phyloP scores from a whole-genome alignment of 1,140 invertebrate species.

The Magallana ariakensis region DNA sequence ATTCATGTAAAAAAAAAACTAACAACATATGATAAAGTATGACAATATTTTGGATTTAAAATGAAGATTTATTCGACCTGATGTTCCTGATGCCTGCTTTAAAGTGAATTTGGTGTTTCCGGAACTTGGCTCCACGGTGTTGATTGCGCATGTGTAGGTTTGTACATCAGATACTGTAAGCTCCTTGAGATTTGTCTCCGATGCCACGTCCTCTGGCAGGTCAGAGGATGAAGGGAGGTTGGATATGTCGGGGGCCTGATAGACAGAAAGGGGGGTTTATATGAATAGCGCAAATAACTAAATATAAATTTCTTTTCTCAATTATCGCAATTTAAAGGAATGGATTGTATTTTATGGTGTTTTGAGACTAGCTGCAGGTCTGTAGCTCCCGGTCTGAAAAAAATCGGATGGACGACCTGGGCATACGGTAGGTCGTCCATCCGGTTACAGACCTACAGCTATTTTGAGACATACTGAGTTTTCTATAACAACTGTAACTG shows the following conservation, averaged over 20 bases:
- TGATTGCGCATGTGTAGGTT: slow-evolving; percentile 21
- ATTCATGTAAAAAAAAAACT: too few relatives aligned
- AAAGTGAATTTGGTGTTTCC: slow-evolving; percentile 4
- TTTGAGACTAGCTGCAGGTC: too few relatives aligned
- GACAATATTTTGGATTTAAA: neutral
- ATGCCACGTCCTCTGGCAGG: neutral
- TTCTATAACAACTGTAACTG: slow-evolving; percentile 21
- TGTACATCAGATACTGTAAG: slow-evolving; percentile 37
- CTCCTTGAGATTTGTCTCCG: slow-evolving; percentile 10
- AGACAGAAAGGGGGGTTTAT: too few relatives aligned
- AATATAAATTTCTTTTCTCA: too few relatives aligned
- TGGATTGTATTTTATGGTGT: too few relatives aligned
- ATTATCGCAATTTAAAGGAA: too few relatives aligned
- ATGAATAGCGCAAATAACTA: too few relatives aligned
- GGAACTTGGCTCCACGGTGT: neutral
- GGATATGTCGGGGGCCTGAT: slow-evolving; percentile 36
- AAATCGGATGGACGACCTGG: too few relatives aligned
- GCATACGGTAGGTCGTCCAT: too few relatives aligned
- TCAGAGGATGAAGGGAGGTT: neutral
- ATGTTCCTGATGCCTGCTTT: neutral
- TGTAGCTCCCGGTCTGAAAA: too few relatives aligned
- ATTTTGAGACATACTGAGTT: neutral
- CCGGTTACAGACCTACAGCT: too few relatives aligned
- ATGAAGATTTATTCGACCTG: neutral
- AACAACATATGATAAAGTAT: too few relatives aligned